Evolutionary conservation across 2,888 invertebrate genomes (phyloP).

Genomic region (Patella ulyssiponensis): DNA sequence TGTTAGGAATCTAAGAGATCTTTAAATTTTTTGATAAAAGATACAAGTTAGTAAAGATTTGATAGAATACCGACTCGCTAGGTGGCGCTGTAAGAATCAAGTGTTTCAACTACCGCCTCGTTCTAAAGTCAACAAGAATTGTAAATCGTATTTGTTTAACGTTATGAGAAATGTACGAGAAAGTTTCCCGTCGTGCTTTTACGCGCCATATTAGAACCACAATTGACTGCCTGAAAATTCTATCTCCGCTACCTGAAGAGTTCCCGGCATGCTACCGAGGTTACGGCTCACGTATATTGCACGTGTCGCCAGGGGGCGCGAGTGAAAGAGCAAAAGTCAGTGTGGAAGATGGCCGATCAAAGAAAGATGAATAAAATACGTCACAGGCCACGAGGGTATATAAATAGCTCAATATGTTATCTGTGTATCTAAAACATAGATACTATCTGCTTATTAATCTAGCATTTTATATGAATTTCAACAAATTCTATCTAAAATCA

Average conservation of each 20-base stretch:
- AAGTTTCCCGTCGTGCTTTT: not conserved
- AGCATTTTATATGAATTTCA: too few species aligned
- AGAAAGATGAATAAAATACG: not conserved
- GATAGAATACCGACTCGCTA: not conserved
- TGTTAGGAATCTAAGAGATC: not conserved
- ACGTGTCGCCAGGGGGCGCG: constrained; percentile 5
- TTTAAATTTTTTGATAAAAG: constrained; percentile 4
- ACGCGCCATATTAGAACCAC: too few species aligned
- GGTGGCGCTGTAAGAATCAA: not conserved
- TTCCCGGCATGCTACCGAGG: not conserved
- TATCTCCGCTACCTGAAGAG: not conserved
- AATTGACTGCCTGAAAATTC: not conserved
- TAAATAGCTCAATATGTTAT: too few species aligned
- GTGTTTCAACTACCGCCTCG: not conserved
- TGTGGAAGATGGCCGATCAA: not conserved
- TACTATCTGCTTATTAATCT: too few species aligned
- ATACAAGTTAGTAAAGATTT: not conserved
- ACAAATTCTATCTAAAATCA: too few species aligned
- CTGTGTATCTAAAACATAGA: too few species aligned
- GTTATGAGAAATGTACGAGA: constrained; percentile 5
- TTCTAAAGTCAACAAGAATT: not conserved
- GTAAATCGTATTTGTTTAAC: constrained; percentile 6
- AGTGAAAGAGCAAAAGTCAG: not conserved
- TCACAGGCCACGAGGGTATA: not conserved
- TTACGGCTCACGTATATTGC: constrained; percentile 1